Percentiles rank a stretch among this genome's conserved stretches.
These are phyloP conservation scores for Amphipyra tragopoginis DNA, from an alignment of 2,888 invertebrate genomes.

Conservation along the genomic window DNA sequence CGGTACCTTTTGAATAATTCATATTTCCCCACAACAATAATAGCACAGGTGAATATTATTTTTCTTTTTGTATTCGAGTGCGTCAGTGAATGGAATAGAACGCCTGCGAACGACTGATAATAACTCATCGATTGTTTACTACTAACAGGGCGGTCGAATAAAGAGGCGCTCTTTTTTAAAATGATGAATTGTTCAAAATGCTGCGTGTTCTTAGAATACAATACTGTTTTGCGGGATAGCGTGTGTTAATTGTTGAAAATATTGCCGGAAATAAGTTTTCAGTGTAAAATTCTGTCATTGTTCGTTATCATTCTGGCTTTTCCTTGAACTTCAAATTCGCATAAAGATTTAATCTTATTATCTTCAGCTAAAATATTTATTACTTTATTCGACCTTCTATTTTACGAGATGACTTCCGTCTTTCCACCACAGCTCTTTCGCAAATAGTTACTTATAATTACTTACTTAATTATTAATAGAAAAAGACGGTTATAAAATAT, in stretches of 20 bases:
- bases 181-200: slow-evolving; percentile 57
- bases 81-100: slow-evolving; percentile 70
- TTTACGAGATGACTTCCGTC: no score
- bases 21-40: slow-evolving; percentile 80
- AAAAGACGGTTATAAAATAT: no score
- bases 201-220: slow-evolving; percentile 35
- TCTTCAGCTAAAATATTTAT: no score
- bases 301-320: not conserved
- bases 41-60: slow-evolving; percentile 82
- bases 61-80: slow-evolving; percentile 72
- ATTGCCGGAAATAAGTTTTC: not conserved
- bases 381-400: no score
- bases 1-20: slow-evolving; percentile 80
- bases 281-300: not conserved
- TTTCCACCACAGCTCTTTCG: no score
- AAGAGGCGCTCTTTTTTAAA: slow-evolving; percentile 58
- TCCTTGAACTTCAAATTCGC: no score
- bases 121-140: slow-evolving; percentile 88
- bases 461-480: no score
- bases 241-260: slow-evolving; percentile 9
- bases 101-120: slow-evolving; percentile 83
- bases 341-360: no score
- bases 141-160: slow-evolving; percentile 64
- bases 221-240: slow-evolving; percentile 28
- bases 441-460: no score